phyloP scores from a whole-genome alignment of 2,797 vertebrate genomes.

The Sylvilagus floridanus region DNA sequence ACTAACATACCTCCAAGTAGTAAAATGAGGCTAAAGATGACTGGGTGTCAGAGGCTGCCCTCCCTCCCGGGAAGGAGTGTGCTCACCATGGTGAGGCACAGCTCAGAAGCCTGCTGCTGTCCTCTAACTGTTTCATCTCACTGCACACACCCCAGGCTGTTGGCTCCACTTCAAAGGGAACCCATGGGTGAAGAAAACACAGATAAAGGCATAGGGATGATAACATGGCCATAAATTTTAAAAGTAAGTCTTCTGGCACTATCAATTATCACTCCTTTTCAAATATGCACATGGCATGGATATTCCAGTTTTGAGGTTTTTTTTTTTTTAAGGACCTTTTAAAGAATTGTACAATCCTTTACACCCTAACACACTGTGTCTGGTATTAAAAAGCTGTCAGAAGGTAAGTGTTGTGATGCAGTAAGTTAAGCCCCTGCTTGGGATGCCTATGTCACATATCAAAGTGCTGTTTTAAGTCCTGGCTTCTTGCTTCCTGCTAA shows the following conservation, averaged over 20 bases:
- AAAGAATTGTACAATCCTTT: conserved; percentile 10
- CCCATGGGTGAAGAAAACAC: background rate
- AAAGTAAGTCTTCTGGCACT: conserved; percentile 58
- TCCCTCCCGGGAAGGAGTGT: background rate
- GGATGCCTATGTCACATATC: no score
- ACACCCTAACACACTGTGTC: background rate
- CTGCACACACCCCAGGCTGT: background rate
- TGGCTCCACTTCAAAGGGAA: conserved; percentile 71
- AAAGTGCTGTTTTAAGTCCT: no score
- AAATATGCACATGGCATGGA: background rate
- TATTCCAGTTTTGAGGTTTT: conserved; percentile 39
- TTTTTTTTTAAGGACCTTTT: background rate
- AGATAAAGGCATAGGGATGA: conserved; percentile 60
- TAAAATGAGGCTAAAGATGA: background rate
- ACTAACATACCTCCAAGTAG: background rate
- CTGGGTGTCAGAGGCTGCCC: no score
- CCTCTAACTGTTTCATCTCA: background rate
- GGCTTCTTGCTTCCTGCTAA: no score
- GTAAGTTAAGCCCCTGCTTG: no score
- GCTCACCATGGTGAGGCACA: background rate
- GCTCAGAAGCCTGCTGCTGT: background rate
- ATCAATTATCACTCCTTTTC: conserved; percentile 40
- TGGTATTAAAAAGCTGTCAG: conserved; percentile 10
- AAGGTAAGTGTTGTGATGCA: no score
- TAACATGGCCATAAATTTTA: conserved; percentile 58